These are phyloP conservation scores for Vollenhovia emeryi DNA, from an alignment of 1,140 invertebrate genomes.

Conservation along the genomic window DNA sequence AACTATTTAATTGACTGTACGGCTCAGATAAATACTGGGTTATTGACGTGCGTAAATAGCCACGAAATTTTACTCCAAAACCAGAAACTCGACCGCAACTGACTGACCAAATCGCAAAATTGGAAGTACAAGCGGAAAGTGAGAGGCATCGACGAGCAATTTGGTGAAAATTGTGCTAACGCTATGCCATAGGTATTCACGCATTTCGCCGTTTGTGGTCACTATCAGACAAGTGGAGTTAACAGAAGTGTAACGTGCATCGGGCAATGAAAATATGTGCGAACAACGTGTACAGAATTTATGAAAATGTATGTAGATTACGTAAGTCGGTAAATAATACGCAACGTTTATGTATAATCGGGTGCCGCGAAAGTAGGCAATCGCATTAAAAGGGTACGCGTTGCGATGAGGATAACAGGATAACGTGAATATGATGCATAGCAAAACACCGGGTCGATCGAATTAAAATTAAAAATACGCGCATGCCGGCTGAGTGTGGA, in stretches of 20 bases:
- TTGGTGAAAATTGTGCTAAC: constrained; percentile 56
- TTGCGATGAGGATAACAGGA: not conserved
- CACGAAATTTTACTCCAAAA: constrained; percentile 71
- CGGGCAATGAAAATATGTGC: constrained; percentile 29
- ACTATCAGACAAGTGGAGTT: not conserved
- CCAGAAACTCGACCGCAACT: constrained; percentile 26
- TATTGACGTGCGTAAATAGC: constrained; percentile 72
- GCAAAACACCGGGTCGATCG: not conserved
- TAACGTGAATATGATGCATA: not conserved
- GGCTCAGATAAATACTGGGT: constrained; percentile 70
- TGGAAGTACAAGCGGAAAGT: constrained; percentile 68
- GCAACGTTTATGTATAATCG: constrained; percentile 42
- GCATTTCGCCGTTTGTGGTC: constrained; percentile 6
- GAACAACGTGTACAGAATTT: not conserved
- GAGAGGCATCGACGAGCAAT: constrained; percentile 60
- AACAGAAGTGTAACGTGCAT: constrained; percentile 26
- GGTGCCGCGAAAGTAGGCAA: not conserved
- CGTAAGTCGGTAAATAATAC: constrained; percentile 41
- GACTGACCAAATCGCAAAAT: constrained; percentile 58
- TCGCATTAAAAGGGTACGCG: constrained; percentile 12
- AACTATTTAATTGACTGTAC: constrained; percentile 71
- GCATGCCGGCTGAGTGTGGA: too few relatives aligned
- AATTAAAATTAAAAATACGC: constrained; percentile 10
- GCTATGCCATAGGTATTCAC: constrained; percentile 20
- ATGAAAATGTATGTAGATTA: constrained; percentile 40